Percentiles rank a stretch among this genome's conserved stretches.
Evolutionary conservation across 2,797 vertebrate species (phyloP).

Genomic region (Chrysolophus pictus): DNA sequence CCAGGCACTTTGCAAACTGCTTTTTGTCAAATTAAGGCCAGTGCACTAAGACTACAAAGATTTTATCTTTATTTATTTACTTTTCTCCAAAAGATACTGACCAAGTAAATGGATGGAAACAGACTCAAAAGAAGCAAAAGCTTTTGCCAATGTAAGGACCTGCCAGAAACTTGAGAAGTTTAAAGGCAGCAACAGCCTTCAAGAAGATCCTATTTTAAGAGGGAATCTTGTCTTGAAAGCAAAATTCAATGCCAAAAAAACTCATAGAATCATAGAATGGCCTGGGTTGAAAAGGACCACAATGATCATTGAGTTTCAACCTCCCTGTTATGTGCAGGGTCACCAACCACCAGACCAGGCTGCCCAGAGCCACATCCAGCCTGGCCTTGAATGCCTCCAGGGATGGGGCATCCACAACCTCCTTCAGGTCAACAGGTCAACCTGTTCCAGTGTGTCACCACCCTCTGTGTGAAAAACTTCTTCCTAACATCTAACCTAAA

Average conservation of each 20-base stretch:
- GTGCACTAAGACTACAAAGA: background rate
- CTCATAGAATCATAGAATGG: too few species aligned
- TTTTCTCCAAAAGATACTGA: background rate
- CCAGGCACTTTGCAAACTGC: background rate
- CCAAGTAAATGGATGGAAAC: background rate
- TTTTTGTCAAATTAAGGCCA: background rate
- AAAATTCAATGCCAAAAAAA: background rate
- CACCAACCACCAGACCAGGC: too few species aligned
- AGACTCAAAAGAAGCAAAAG: background rate
- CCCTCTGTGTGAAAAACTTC: too few species aligned
- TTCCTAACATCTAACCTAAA: too few species aligned
- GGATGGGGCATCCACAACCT: too few species aligned
- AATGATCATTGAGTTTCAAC: too few species aligned
- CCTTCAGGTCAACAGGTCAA: too few species aligned
- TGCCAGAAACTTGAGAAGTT: background rate
- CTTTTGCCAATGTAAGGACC: background rate
- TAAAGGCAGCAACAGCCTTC: background rate
- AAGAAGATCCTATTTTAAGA: background rate
- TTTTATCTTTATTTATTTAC: background rate
- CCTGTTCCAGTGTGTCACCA: too few species aligned
- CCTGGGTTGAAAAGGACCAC: too few species aligned
- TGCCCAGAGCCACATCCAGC: too few species aligned
- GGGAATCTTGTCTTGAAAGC: background rate
- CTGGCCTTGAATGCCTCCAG: too few species aligned
- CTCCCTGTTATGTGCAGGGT: too few species aligned